Evolutionary conservation across 1,140 invertebrate genomes (phyloP).

Genomic region (Atta texana): DNA sequence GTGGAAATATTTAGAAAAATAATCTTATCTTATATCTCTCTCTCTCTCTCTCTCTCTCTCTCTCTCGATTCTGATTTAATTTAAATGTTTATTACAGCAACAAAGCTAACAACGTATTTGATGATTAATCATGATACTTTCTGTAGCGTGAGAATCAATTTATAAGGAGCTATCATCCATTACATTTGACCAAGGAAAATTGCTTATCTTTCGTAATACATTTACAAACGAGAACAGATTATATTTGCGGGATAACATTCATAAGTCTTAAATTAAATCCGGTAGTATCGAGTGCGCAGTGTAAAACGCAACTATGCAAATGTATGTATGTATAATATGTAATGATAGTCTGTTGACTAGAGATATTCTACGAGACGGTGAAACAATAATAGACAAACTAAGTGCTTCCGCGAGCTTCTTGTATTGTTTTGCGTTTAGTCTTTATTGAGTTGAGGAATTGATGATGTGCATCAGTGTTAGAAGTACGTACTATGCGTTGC

Average conservation of each 20-base stretch:
- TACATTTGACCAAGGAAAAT: not conserved
- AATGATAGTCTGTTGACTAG: conserved; percentile 2
- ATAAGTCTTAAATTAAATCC: conserved; percentile 7
- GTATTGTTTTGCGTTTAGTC: not conserved
- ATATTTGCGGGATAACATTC: conserved; percentile 12
- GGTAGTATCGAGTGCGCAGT: not conserved
- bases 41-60: too few relatives aligned
- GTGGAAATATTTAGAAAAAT: conserved; percentile 11
- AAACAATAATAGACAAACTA: conserved; percentile 36
- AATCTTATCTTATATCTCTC: not conserved
- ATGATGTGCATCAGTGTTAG: conserved; percentile 22
- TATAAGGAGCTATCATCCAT: conserved; percentile 15
- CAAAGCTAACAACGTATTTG: not conserved
- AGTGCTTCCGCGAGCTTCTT: conserved; percentile 23
- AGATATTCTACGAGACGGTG: not conserved
- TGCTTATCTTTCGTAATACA: not conserved
- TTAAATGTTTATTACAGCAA: not conserved
- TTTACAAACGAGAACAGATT: conserved; percentile 2
- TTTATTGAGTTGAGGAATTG: conserved; percentile 34
- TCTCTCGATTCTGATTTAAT: not conserved
- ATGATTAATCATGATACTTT: conserved; percentile 34
- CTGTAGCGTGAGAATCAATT: conserved; percentile 33
- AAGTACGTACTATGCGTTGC: not conserved
- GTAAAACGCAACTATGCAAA: conserved; percentile 16
- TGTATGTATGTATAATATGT: not conserved